phyloP scores from a whole-genome alignment of 2,888 invertebrate species.

The Lissonota sp. region DNA sequence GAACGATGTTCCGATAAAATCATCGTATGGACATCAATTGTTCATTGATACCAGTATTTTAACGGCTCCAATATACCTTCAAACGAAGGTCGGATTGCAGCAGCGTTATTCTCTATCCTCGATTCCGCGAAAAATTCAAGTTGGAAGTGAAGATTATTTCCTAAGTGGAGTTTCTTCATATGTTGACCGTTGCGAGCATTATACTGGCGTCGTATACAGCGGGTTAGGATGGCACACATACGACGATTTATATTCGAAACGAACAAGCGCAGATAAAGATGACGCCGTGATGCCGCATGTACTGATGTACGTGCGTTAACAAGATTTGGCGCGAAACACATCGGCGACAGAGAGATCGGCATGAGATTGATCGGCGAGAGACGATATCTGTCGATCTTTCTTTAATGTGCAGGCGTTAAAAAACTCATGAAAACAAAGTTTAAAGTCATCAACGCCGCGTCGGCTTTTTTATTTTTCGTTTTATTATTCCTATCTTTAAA shows the following conservation, averaged over 20 bases:
- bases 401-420: too few relatives aligned
- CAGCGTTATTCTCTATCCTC: background rate
- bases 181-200: slow-evolving; percentile 6
- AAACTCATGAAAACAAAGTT: too few relatives aligned
- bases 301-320: slow-evolving; percentile 5
- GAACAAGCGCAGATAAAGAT: background rate
- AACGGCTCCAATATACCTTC: slow-evolving; percentile 5
- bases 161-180: slow-evolving; percentile 6
- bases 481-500: too few relatives aligned
- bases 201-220: slow-evolving; percentile 8
- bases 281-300: background rate
- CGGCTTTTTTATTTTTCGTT: too few relatives aligned
- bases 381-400: too few relatives aligned
- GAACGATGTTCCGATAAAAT: background rate
- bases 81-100: background rate
- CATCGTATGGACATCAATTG: background rate
- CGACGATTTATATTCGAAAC: background rate
- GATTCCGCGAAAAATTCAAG: background rate
- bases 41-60: slow-evolving; percentile 22
- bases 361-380: too few relatives aligned
- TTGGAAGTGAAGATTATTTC: background rate
- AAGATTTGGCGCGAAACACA: background rate
- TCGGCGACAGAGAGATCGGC: too few relatives aligned
- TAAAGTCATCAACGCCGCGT: too few relatives aligned
- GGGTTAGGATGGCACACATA: slow-evolving; percentile 16